phyloP scores from a whole-genome alignment of 2,113 vertebrate genomes.

The Poeciliopsis prolifica region DNA sequence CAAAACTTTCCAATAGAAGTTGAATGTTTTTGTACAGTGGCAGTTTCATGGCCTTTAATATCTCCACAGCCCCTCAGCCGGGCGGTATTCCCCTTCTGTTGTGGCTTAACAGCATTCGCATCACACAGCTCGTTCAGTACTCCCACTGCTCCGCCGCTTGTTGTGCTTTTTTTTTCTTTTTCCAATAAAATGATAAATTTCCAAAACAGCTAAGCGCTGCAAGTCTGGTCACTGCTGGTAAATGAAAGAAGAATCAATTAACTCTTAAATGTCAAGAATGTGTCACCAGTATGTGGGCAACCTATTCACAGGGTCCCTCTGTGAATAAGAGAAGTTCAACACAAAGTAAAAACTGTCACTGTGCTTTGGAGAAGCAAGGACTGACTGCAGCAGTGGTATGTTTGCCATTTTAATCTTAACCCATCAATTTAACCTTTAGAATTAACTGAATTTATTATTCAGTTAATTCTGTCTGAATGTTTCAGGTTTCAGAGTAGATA shows the following conservation, averaged over 20 bases:
- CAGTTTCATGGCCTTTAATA: slow-evolving; percentile 36
- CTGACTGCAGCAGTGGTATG: slow-evolving; percentile 55
- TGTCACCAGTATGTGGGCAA: slow-evolving; percentile 50
- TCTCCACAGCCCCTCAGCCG: slow-evolving; percentile 45
- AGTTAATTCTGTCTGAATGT: neutral
- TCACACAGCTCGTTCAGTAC: slow-evolving; percentile 27
- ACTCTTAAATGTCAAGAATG: slow-evolving; percentile 73
- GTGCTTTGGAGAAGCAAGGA: slow-evolving; percentile 29
- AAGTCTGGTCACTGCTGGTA: slow-evolving; percentile 52
- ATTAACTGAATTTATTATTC: neutral
- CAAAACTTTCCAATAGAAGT: slow-evolving; percentile 56
- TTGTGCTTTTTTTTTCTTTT: slow-evolving; percentile 15
- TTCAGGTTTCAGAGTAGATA: neutral
- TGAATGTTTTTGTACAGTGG: slow-evolving; percentile 36
- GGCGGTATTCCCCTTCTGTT: slow-evolving; percentile 68
- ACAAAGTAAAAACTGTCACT: slow-evolving; percentile 35
- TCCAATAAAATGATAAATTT: slow-evolving; percentile 68
- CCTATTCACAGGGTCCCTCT: slow-evolving; percentile 31
- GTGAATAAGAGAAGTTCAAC: slow-evolving; percentile 26
- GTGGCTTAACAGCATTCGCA: slow-evolving; percentile 50
- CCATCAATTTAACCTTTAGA: neutral
- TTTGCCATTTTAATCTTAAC: slow-evolving; percentile 20
- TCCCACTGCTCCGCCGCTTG: slow-evolving; percentile 57
- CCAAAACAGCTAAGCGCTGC: slow-evolving; percentile 63
- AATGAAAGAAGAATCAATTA: slow-evolving; percentile 59